A percentile compares a stretch with the other conserved stretches of the same genome.
These are phyloP conservation scores for Monodelphis domestica DNA, from an alignment of 2,797 vertebrate species.

Conservation along the genomic window DNA sequence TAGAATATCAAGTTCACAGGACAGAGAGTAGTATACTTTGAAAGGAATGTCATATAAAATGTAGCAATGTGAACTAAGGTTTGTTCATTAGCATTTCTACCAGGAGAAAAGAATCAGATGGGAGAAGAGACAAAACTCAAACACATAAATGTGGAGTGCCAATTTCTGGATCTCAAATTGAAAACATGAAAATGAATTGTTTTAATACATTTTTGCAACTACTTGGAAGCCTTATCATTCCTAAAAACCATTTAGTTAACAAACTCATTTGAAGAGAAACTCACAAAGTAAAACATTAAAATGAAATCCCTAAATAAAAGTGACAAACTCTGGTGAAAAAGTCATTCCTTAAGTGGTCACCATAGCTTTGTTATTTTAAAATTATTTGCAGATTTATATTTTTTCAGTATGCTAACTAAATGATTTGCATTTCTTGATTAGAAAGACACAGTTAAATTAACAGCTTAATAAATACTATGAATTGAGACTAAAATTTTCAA, in stretches of 20 bases:
- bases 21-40: not conserved
- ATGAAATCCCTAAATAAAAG: constrained; percentile 31
- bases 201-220: constrained; percentile 23
- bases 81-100: not conserved
- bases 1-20: not conserved
- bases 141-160: not conserved
- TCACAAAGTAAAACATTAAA: constrained; percentile 33
- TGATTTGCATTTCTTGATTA: constrained; percentile 65
- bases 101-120: not conserved
- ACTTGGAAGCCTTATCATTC: constrained; percentile 27
- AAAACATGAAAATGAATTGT: constrained; percentile 9
- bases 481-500: constrained; percentile 67
- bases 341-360: constrained; percentile 10
- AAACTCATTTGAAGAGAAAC: not conserved
- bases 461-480: constrained; percentile 54
- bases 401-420: constrained; percentile 41
- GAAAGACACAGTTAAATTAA: constrained; percentile 65
- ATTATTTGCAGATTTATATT: constrained; percentile 34
- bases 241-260: not conserved
- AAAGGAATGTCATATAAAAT: not conserved
- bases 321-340: not conserved
- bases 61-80: not conserved
- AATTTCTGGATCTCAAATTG: constrained; percentile 27
- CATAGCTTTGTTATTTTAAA: constrained; percentile 35
- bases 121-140: constrained; percentile 3